Evolutionary conservation across 2,797 vertebrate species (phyloP).

Genomic region (Pseudochromis fuscus): DNA sequence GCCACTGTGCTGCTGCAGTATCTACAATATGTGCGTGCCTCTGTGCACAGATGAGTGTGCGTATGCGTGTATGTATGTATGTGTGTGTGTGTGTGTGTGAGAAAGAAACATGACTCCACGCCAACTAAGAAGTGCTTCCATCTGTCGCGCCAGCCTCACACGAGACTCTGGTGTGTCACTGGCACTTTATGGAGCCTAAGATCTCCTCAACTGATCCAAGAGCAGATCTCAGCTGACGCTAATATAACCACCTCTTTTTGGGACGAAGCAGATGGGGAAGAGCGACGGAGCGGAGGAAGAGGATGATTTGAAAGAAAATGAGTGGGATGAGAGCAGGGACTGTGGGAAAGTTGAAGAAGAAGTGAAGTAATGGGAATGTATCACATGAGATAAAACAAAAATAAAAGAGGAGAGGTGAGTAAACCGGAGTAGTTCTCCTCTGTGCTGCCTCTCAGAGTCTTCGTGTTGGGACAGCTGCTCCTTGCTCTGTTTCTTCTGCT

Average conservation of each 20-base stretch:
- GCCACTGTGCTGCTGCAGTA: constrained; percentile 37
- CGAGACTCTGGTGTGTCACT: constrained; percentile 71
- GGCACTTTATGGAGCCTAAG: constrained; percentile 72
- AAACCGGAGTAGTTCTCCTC: constrained; percentile 61
- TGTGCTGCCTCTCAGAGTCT: constrained; percentile 40
- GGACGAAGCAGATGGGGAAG: constrained; percentile 39
- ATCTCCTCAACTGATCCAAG: constrained; percentile 69
- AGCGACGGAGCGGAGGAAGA: constrained; percentile 39
- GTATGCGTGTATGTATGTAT: constrained; percentile 29
- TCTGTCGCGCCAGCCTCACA: constrained; percentile 76
- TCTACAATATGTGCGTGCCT: constrained; percentile 37
- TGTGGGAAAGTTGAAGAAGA: constrained; percentile 43
- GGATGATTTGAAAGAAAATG: constrained; percentile 36
- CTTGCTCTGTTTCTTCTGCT: constrained; percentile 59
- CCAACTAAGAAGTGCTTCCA: constrained; percentile 80
- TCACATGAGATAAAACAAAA: neutral
- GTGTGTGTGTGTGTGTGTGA: constrained; percentile 25
- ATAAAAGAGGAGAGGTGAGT: constrained; percentile 9
- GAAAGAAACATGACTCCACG: constrained; percentile 65
- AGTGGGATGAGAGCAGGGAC: constrained; percentile 33
- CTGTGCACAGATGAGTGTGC: constrained; percentile 39
- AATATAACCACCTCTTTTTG: constrained; percentile 57
- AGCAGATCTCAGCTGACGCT: constrained; percentile 65
- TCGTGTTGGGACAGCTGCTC: constrained; percentile 60
- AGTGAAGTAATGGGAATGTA: constrained; percentile 20